These are phyloP conservation scores for Puma concolor DNA, from an alignment of 2,113 vertebrate species.

Conservation along the genomic window DNA sequence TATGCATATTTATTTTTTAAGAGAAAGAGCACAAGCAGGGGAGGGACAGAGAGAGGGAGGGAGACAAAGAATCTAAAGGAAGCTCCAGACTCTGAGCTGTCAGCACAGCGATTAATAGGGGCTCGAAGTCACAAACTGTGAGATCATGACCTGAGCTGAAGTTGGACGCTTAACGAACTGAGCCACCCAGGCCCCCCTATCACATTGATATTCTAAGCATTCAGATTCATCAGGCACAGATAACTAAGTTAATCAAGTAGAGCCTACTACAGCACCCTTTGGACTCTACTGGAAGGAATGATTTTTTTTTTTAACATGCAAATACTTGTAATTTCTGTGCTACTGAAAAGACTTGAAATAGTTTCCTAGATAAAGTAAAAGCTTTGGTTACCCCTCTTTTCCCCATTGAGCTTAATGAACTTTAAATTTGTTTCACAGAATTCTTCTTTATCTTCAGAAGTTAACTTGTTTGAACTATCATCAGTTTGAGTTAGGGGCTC, in stretches of 20 bases:
- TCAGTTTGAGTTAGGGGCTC: background rate
- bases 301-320: background rate
- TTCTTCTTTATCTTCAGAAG: background rate
- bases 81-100: too few species aligned
- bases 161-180: too few species aligned
- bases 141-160: too few species aligned
- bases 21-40: too few species aligned
- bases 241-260: background rate
- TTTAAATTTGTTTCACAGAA: background rate
- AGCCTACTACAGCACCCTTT: background rate
- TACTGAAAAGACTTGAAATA: background rate
- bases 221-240: background rate
- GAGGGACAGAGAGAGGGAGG: too few species aligned
- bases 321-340: background rate
- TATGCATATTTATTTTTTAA: too few species aligned
- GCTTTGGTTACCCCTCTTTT: background rate
- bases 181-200: background rate
- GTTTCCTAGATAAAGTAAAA: background rate
- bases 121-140: too few species aligned
- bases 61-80: too few species aligned
- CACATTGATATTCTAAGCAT: background rate
- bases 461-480: conserved; percentile 3
- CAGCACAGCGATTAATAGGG: too few species aligned
- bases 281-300: background rate
- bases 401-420: background rate